Evolutionary conservation across 2,797 vertebrate species (phyloP), one percentile per base, ranked within the genome.

Genomic region (Gadopsis bispinosus): DNA sequence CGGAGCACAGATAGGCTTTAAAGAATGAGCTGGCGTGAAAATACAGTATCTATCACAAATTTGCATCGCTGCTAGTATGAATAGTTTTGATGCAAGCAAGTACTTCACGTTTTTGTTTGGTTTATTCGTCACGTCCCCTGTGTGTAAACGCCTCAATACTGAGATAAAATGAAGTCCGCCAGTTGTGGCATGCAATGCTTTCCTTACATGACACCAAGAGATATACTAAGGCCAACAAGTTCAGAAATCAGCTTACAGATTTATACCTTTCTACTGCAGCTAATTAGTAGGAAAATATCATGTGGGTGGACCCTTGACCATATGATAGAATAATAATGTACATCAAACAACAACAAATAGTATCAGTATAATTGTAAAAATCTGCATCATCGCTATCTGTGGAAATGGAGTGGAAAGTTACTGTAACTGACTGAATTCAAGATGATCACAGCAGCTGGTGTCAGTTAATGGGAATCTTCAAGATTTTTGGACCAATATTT

Each of bases 371-470:
- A 59, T 53, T 39, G 29, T 4, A 14, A 22, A 29, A 43, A 22
- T 43, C 12, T 16, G 19, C 20, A 17, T 13, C 17, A 53, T 62
- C 3, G 33, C 26, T 56, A 26, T 19, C 12, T 16, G 13, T 43
- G 41, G 2, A 48, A 64, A 35, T 58, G 26, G 12, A 26, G 17
- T 7, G 7, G 9, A 29, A 29, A 9, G 26, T 69, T 31, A 64
- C 35, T 29, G 3, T 5, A 26, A 64, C 4, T 47, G 19, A 74
- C 14, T 48, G 54, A 43, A 35, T 45, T 47, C 9, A 39, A 69
- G 8, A 29, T 80, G 43, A 73, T 41, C 79, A 50, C 55, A 75
- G 51, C 13, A 41, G 29, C 20, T 53, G 51, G 12, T 61, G 20
- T 76, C 14, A 39, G n/a, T 7, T 37, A 65, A 33, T 45, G 20